phyloP scores from a whole-genome alignment of 2,888 invertebrate genomes.

The Euproctis similis region DNA sequence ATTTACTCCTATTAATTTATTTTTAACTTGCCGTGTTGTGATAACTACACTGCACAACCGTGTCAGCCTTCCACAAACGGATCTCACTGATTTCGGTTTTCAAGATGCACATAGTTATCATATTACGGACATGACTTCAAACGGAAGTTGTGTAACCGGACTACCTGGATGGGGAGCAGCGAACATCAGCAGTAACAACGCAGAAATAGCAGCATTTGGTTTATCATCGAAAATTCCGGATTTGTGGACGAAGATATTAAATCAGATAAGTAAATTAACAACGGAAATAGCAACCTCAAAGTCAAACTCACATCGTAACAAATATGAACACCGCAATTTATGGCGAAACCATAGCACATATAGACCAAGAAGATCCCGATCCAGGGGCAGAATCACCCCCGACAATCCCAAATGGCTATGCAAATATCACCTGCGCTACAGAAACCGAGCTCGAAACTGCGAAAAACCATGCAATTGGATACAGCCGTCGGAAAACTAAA shows the following conservation, averaged over 20 bases:
- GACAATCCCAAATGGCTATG: neutral
- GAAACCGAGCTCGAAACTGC: neutral
- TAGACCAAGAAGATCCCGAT: neutral
- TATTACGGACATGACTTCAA: no score
- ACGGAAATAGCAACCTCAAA: neutral
- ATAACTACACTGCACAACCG: no score
- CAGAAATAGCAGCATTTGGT: no score
- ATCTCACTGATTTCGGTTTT: neutral
- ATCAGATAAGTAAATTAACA: neutral
- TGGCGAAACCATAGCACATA: neutral
- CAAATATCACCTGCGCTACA: neutral
- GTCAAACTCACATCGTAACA: neutral
- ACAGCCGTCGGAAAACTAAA: no score
- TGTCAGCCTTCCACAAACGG: neutral
- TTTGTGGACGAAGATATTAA: neutral
- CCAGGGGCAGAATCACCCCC: neutral
- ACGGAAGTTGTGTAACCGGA: neutral
- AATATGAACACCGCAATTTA: neutral
- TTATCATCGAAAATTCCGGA: no score
- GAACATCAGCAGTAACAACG: neutral
- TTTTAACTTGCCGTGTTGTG: no score
- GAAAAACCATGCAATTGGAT: no score
- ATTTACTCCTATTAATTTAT: no score
- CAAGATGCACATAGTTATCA: no score
- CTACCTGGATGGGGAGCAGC: slow-evolving; percentile 9